Conservation (phyloP, 2,113 vertebrate genomes). For the Indri indri region DNA sequence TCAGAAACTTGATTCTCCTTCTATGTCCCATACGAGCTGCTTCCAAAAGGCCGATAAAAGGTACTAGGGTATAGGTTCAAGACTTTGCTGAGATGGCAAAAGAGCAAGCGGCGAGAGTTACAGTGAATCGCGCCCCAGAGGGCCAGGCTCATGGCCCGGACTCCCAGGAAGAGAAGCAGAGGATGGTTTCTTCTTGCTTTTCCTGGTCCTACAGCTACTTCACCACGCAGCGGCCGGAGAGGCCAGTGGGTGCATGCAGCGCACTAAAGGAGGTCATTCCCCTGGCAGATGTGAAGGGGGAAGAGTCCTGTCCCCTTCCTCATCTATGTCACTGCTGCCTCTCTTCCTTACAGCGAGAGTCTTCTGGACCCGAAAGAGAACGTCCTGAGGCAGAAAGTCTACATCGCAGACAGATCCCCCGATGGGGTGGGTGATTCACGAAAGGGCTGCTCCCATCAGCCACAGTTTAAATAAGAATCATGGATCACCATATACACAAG, state of each 20-base stretch:
- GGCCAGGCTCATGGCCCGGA: not conserved
- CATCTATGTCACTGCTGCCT: not conserved
- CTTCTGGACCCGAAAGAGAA: not conserved
- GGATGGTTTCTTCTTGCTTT: not conserved
- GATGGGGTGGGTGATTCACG: not conserved
- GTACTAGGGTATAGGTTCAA: not conserved
- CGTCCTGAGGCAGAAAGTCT: not conserved
- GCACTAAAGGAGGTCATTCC: accelerated
- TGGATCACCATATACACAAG: not conserved
- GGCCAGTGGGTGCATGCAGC: not conserved
- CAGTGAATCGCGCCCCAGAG: not conserved
- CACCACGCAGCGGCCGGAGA: not conserved
- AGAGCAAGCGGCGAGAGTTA: not conserved
- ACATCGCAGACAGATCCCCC: not conserved
- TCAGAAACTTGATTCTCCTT: slow-evolving; percentile 19
- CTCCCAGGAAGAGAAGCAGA: not conserved
- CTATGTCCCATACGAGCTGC: not conserved
- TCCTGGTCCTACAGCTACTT: not conserved
- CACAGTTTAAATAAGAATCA: not conserved
- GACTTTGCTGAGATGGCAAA: not conserved
- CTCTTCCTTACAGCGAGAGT: not conserved
- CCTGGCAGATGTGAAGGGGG: not conserved
- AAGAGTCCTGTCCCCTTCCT: not conserved
- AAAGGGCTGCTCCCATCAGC: not conserved
- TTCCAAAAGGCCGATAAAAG: not conserved